Base-by-base conservation (phyloP, 2,888 invertebrate genomes). In the Agrenia bidenticulata region DNA sequence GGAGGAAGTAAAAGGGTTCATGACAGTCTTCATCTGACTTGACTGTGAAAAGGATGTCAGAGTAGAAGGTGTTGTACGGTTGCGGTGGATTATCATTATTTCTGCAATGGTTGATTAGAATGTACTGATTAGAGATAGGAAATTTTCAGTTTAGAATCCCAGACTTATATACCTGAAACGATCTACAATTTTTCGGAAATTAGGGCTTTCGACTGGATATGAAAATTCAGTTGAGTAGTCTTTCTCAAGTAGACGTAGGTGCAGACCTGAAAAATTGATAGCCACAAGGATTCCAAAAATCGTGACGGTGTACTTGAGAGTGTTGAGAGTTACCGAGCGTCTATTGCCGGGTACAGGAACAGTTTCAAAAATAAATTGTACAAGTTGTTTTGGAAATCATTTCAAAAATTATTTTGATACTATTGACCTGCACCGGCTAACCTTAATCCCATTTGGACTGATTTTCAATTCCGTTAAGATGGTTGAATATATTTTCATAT, bases 191-290 rank as follows among this genome's bases (percentile, higher is more conserved):
- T 83, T 82, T 56, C 82, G 81, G 27, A 92, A 83, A 76, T 91
- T 85, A 1, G 64, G 57, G 17, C 87, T 85, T 67, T 89, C 85
- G 51, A 90, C 84, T 0, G 94, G 93, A 78, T 94, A 94, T 60
- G 84, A 82, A 78, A 94, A 94, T 61, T 87, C 82, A 0, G 82
- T 81, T 45, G 87, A 83, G 77, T 86, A 92, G 75, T 86, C 85
- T 66, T 83, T 81, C 76, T 92, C 88, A 74, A 86, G 84, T 1
- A 89, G 74, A 79, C 91, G 90, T 62, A 88, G 87, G 69, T 89
- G 85, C 7, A 87, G 81, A 61, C 93, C 92, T 75, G 88, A 86
- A 70, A 85, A 82, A 77, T 87, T 83, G 21, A 85, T 72, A 1
- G 82, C 45, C 27, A 80, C 77, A 9, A 67, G 39, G 15, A 61